A percentile compares a stretch with the other conserved stretches of the same genome.
phyloP scores from a whole-genome alignment of 1,140 invertebrate species.

The Drosophila azteca region DNA sequence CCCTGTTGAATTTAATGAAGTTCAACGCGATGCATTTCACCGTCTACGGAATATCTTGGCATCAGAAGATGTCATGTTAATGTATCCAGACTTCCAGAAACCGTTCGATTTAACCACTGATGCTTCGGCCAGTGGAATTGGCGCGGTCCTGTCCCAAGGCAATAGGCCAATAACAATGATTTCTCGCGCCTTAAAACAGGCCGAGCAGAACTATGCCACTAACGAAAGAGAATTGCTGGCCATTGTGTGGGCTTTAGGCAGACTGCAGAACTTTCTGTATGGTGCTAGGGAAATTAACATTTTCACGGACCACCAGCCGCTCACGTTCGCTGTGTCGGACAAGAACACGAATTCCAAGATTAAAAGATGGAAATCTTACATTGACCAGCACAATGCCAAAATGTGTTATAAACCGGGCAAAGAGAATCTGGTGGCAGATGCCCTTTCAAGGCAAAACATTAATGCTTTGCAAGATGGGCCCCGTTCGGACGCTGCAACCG shows the following conservation, averaged over 20 bases:
- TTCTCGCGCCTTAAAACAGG: conserved; percentile 9
- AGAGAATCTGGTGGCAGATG: conserved; percentile 76
- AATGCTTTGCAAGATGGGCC: conserved; percentile 18
- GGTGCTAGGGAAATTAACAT: conserved; percentile 83
- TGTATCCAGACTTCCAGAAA: conserved; percentile 33
- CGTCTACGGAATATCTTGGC: conserved; percentile 29
- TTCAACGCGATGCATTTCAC: conserved; percentile 2
- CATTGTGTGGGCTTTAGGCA: conserved; percentile 12
- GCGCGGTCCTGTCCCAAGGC: conserved; percentile 37
- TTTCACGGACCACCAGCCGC: conserved; percentile 85
- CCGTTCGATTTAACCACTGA: conserved; percentile 42
- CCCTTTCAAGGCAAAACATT: conserved; percentile 49
- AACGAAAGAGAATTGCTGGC: conserved; percentile 20
- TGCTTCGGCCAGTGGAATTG: conserved; percentile 25
- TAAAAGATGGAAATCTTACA: conserved; percentile 84
- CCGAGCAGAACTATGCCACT: conserved; percentile 14
- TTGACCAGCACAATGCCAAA: conserved; percentile 81
- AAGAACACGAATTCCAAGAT: conserved; percentile 83
- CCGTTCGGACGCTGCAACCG: conserved; percentile 8
- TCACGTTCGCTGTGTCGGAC: conserved; percentile 83
- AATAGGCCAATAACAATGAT: conserved; percentile 25
- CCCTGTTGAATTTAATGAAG: conserved; percentile 11
- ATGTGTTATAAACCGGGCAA: conserved; percentile 83
- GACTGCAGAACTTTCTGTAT: conserved; percentile 65
- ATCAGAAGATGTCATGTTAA: conserved; percentile 31